Evolutionary conservation across 2,113 vertebrate species (phyloP), one percentile per base, ranked within the genome.

Genomic region (Columba janthina): DNA sequence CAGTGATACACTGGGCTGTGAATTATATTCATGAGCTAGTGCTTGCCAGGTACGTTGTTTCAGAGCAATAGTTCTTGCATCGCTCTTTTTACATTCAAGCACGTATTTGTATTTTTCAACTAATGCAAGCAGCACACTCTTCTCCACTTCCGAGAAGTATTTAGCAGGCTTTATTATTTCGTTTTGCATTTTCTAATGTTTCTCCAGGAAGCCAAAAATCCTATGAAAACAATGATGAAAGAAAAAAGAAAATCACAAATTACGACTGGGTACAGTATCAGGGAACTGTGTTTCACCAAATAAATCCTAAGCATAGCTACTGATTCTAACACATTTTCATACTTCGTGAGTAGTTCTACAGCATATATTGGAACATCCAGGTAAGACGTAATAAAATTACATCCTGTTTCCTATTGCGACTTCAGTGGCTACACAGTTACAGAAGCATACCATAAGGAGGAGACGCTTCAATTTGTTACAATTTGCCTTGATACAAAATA

Each of bases 141-240:
- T 98, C 91, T 98, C 98, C 96, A 98, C 97, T 90, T 98, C 98
- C 21, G 98, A 98, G 97, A 98, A 98, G 96, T 98, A 98, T 93
- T 98, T 98, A 93, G 98, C 98, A 94, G 98, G 98, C 91, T 98
- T 98, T 97, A 98, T 98, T 57, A 98, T 98, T 98, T 98, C 98
- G 97, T 98, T 98, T 98, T 98, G 98, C 98, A 98, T 98, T 98
- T 98, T 98, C 97, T 97, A 97, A 79, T 50, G 12, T 94, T 97
- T 97, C 91, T 96, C 71, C 92, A 57, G 96, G 95, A 89, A 85
- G 95, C 54, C 89, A 97, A 94, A 96, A 89, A 95, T 94, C 96
- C 98, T 98, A 89, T 13, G 56, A 96, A 97, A 97, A 76, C 36
- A 97, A 80, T 4, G 15, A 81, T 28, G 61, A 97, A 94, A 96